Conservation (phyloP, 1,140 invertebrate genomes). For the Drosophila tristis region DNA sequence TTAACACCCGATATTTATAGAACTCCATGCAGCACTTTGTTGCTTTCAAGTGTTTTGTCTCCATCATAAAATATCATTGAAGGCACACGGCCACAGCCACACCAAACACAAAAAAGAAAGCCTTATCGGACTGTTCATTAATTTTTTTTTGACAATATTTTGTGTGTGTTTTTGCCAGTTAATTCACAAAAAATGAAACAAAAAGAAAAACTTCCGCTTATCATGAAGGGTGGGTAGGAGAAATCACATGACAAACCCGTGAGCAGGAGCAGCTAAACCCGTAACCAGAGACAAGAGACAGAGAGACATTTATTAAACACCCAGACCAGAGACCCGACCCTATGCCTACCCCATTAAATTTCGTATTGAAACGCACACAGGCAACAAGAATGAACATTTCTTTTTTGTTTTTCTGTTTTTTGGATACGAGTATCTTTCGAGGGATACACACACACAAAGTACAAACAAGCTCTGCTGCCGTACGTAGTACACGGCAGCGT, state of each 20-base stretch:
- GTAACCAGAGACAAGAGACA: not conserved
- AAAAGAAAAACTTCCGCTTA: constrained; percentile 20
- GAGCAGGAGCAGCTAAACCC: constrained; percentile 6
- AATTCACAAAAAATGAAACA: constrained; percentile 26
- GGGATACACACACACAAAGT: too few relatives aligned
- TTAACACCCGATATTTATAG: constrained; percentile 27
- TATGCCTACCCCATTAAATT: constrained; percentile 78
- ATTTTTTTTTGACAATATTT: not conserved
- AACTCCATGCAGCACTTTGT: not conserved
- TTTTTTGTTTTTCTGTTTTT: constrained; percentile 13
- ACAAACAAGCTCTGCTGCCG: constrained; percentile 28
- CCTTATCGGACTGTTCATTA: constrained; percentile 19
- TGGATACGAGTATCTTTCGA: too few relatives aligned
- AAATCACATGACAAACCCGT: constrained; percentile 53
- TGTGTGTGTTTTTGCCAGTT: constrained; percentile 11
- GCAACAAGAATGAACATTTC: constrained; percentile 15
- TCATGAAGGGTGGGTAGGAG: constrained; percentile 10
- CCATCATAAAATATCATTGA: constrained; percentile 4
- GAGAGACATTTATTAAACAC: not conserved
- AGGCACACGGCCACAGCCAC: not conserved
- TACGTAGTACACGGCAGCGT: constrained; percentile 29
- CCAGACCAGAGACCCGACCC: constrained; percentile 27
- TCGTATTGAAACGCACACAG: constrained; percentile 55
- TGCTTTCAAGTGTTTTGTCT: not conserved
- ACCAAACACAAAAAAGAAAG: not conserved